Conservation (phyloP, 2,888 invertebrate species). For the Nemapogon koenigi region DNA sequence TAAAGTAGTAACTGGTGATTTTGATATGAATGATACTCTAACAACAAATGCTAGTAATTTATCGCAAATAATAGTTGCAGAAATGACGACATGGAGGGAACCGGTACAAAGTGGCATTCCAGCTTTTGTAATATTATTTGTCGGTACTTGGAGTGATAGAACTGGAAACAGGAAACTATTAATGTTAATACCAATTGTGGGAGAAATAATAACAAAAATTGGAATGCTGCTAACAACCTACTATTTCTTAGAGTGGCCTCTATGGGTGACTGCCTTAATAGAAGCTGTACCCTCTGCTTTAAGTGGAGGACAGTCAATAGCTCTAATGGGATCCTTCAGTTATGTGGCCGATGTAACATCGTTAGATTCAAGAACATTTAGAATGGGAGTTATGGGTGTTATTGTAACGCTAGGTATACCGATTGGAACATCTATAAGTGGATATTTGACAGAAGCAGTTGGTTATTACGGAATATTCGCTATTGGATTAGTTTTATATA, state of each 20-base stretch:
- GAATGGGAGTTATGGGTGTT: constrained; percentile 65
- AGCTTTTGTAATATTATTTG: constrained; percentile 59
- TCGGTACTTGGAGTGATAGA: constrained; percentile 70
- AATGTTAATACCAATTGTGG: constrained; percentile 61
- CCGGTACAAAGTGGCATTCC: constrained; percentile 63
- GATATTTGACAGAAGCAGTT: constrained; percentile 45
- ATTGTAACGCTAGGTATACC: constrained; percentile 57
- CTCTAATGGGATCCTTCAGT: constrained; percentile 65
- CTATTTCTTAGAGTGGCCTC: constrained; percentile 61
- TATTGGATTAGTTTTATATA: constrained; percentile 32
- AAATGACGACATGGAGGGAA: constrained; percentile 61
- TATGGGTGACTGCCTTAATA: constrained; percentile 58
- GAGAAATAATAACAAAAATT: constrained; percentile 55
- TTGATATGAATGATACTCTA: constrained; percentile 27
- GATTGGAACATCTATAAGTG: constrained; percentile 56
- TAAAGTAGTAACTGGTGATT: constrained; percentile 32
- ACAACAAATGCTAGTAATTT: constrained; percentile 35
- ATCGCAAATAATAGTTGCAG: constrained; percentile 48
- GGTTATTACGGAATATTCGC: constrained; percentile 54
- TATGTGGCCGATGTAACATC: constrained; percentile 68
- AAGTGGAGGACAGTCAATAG: constrained; percentile 63
- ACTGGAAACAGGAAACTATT: constrained; percentile 63
- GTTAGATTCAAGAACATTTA: constrained; percentile 63
- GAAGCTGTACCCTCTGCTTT: constrained; percentile 63
- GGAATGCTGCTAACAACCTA: constrained; percentile 60